phyloP scores from a whole-genome alignment of 2,113 vertebrate species.

The Scomber scombrus region DNA sequence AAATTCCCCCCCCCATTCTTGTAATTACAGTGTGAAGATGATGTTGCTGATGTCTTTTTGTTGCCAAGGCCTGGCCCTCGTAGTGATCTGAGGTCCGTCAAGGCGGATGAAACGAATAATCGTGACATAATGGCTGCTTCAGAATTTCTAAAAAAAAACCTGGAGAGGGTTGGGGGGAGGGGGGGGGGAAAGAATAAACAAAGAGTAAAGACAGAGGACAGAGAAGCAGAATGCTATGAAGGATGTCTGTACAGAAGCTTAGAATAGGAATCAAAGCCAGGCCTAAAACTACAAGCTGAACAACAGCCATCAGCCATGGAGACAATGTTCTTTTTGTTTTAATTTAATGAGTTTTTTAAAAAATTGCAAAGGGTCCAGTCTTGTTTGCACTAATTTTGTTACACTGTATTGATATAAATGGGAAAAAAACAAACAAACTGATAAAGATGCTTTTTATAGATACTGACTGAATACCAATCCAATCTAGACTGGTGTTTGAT shows the following conservation, averaged over 20 bases:
- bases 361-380: no score
- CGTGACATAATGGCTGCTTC: conserved; percentile 53
- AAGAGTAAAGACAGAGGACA: conserved; percentile 34
- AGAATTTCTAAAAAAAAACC: conserved; percentile 33
- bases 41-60: conserved; percentile 80
- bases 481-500: no score
- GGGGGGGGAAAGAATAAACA: conserved; percentile 50
- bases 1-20: conserved; percentile 79
- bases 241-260: conserved; percentile 35
- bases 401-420: no score
- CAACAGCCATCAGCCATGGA: not conserved
- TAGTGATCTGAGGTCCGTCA: conserved; percentile 69
- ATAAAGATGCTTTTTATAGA: no score
- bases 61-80: conserved; percentile 61
- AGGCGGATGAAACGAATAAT: conserved; percentile 64
- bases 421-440: no score
- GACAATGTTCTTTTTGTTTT: not conserved
- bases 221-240: conserved; percentile 41
- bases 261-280: conserved; percentile 27
- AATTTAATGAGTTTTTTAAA: no score
- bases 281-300: conserved; percentile 15
- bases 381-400: no score
- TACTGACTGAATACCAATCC: no score
- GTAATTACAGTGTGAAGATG: conserved; percentile 92
- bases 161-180: conserved; percentile 1